A percentile compares a stretch with the other conserved stretches of the same genome.
These are phyloP conservation scores for Pavo muticus DNA, from an alignment of 2,113 vertebrate species.

Conservation along the genomic window DNA sequence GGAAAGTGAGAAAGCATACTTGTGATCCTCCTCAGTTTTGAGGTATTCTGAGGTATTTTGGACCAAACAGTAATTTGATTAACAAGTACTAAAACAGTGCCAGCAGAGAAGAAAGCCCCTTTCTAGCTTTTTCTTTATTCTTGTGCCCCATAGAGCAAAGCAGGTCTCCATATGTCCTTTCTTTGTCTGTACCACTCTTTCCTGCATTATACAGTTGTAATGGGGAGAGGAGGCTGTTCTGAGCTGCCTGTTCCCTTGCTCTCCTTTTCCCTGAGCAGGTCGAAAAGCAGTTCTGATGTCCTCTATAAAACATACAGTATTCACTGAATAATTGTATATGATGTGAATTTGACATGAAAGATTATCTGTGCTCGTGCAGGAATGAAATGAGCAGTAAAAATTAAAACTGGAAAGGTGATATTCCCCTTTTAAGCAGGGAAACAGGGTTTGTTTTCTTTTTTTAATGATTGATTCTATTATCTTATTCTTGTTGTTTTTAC, in stretches of 20 bases:
- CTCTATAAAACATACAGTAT: not conserved
- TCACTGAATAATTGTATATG: not conserved
- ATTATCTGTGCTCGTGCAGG: not conserved
- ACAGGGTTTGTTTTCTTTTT: not conserved
- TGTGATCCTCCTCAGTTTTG: not conserved
- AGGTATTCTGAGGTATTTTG: not conserved
- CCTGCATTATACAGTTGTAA: fast-evolving
- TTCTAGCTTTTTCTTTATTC: not conserved
- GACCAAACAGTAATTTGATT: not conserved
- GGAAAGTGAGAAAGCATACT: not conserved
- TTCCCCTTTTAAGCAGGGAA: not conserved
- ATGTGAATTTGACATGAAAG: not conserved
- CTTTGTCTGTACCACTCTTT: not conserved
- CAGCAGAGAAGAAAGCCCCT: not conserved
- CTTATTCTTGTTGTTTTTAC: not conserved
- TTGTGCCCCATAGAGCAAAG: not conserved
- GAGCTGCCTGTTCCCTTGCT: not conserved
- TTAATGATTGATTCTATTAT: not conserved
- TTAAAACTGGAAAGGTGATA: not conserved
- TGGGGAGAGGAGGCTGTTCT: not conserved
- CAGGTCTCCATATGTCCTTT: not conserved
- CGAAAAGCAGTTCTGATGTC: not conserved
- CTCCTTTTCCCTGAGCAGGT: not conserved
- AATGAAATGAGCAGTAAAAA: not conserved
- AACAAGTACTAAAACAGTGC: not conserved